These are phyloP conservation scores for Vipera latastei DNA, from an alignment of 2,797 vertebrate genomes.

Conservation along the genomic window DNA sequence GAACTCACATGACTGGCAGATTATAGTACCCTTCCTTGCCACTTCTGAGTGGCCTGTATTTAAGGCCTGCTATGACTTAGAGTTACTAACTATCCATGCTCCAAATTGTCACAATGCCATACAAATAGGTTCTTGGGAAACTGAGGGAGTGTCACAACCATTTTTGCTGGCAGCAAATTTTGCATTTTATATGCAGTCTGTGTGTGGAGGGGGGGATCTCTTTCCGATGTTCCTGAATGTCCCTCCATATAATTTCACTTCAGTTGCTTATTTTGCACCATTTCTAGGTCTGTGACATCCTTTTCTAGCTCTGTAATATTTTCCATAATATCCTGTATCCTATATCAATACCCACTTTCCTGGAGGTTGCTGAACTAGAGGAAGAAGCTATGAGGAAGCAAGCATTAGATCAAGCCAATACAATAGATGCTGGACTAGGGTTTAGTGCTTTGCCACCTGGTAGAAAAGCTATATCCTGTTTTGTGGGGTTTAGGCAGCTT, in stretches of 20 bases:
- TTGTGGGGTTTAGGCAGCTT: not conserved
- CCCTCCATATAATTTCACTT: not conserved
- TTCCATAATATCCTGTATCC: not conserved
- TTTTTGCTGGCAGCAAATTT: not conserved
- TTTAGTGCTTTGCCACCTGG: not conserved
- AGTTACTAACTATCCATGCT: not conserved
- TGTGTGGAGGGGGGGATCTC: not conserved
- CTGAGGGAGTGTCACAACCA: not conserved
- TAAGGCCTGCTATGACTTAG: not conserved
- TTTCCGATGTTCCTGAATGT: not conserved
- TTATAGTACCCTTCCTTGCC: not conserved
- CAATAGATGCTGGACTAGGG: not conserved
- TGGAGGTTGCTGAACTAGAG: not conserved
- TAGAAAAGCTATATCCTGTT: not conserved
- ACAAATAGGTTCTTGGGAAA: no score
- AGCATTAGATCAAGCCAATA: not conserved
- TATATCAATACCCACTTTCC: not conserved
- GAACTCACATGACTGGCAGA: not conserved
- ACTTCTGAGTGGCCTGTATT: not conserved
- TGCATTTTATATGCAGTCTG: not conserved
- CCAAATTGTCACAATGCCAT: not conserved
- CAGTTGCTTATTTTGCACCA: not conserved
- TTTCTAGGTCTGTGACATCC: not conserved
- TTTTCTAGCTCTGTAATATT: not conserved
- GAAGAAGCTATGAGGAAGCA: not conserved